Evolutionary conservation across 2,797 vertebrate genomes (phyloP).

Genomic region (Anisognathus igniventris): DNA sequence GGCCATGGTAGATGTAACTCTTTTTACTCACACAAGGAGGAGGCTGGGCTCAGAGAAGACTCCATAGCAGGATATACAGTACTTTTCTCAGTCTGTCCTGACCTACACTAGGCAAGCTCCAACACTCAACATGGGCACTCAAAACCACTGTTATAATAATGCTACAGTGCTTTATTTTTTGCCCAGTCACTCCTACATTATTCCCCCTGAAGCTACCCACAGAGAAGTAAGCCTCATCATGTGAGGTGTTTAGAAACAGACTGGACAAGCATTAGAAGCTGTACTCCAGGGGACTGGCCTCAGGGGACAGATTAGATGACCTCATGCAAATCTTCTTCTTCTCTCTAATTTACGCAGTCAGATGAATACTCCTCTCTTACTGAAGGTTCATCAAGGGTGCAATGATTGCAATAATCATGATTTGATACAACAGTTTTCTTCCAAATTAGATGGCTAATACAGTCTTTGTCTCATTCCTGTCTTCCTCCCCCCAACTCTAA

Average conservation of each 20-base stretch:
- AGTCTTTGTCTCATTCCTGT: not conserved
- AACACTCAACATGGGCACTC: fast-evolving
- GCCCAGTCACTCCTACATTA: not conserved
- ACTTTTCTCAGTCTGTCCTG: not conserved
- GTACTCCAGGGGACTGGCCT: not conserved
- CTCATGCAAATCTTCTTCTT: not conserved
- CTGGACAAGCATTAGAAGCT: slow-evolving; percentile 18
- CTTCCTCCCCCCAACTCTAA: not conserved
- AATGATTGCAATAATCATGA: slow-evolving; percentile 32
- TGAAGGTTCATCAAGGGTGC: slow-evolving; percentile 5
- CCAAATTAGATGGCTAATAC: slow-evolving; percentile 46
- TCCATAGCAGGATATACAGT: not conserved
- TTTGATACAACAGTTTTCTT: slow-evolving; percentile 46
- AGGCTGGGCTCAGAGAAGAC: not conserved
- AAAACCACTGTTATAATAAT: not conserved
- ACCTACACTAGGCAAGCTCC: not conserved
- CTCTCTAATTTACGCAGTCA: not conserved
- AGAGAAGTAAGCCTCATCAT: not conserved
- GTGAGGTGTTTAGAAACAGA: not conserved
- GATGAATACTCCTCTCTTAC: slow-evolving; percentile 18
- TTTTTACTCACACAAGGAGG: not conserved
- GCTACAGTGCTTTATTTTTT: not conserved
- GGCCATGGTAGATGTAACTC: not conserved
- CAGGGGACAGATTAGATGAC: slow-evolving; percentile 12
- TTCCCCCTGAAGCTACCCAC: not conserved